Evolutionary conservation across 2,888 invertebrate genomes (phyloP).

Genomic region (Phyto melanocephala): DNA sequence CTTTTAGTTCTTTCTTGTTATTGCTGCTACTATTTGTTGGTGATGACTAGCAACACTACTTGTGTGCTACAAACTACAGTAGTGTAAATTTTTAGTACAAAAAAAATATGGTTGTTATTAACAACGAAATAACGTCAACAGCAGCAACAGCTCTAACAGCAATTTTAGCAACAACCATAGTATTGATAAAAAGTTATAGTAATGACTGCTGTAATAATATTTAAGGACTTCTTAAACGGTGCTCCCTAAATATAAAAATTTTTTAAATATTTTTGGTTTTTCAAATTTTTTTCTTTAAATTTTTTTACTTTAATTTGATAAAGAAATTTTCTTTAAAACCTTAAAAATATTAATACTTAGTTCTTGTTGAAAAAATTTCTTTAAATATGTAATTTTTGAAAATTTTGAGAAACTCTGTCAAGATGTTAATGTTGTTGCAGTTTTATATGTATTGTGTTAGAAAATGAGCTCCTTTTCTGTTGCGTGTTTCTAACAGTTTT

Average conservation of each 20-base stretch:
- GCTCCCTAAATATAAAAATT: too few species aligned
- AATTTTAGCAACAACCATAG: too few species aligned
- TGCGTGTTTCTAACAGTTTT: background rate
- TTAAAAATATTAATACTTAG: too few species aligned
- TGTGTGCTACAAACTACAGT: background rate
- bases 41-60: background rate
- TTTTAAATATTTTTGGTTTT: too few species aligned
- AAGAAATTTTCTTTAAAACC: too few species aligned
- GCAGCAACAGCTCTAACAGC: background rate
- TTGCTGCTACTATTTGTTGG: slow-evolving; percentile 6
- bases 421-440: too few species aligned
- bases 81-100: slow-evolving; percentile 3
- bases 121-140: background rate
- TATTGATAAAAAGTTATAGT: background rate
- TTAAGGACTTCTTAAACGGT: too few species aligned
- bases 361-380: too few species aligned
- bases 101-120: slow-evolving; percentile 41
- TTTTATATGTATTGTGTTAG: slow-evolving; percentile 4
- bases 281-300: too few species aligned
- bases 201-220: background rate
- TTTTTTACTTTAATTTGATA: too few species aligned
- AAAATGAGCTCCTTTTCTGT: slow-evolving; percentile 29
- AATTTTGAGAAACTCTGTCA: too few species aligned
- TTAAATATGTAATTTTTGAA: too few species aligned
- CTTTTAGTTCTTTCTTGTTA: background rate